Base-by-base conservation (phyloP, 1,140 invertebrate genomes). In the Oedothorax gibbosus region DNA sequence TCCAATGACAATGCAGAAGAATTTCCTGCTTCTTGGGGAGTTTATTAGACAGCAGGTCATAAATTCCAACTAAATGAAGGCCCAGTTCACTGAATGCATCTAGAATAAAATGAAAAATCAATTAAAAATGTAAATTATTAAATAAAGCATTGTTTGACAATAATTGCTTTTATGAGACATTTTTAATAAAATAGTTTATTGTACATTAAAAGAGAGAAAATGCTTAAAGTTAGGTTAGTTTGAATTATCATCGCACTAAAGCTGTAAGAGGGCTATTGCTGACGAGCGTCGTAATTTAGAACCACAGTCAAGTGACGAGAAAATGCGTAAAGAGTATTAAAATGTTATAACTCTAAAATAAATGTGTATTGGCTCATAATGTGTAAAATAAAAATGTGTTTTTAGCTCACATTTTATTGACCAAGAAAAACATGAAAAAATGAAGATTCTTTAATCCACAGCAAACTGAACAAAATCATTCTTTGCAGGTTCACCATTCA, bases 41-140 rank as follows among this genome's bases (percentile, higher is more conserved):
- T 88, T 93, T 93, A 10, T 93, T 93, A 71, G 92, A 91, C 35
- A 98, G 89, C 51, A 97, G 92, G 91, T 98, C 96, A 91, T 93
- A 98, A 8, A 96, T 95, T 1, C 96, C 97, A 81, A 97, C 95
- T 60, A 98, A 89, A 86, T 92, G 89, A 62, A 97, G 91, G 78
- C 94, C 93, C 72, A 94, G 78, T 21, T 75, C 91, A 87, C 91
- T 89, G 4, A 96, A 92, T 18, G 94, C 92, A 88, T 92, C 93
- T 89, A 91, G 88, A 88, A 91, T 82, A 79, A 64, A 73, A 66
- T 14, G 57, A 60, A 60, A 60, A 60, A 60, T 60, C 12, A 60
- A 60, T 60, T 60, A 60, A 14, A 60, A 60, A 14, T 60, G n/a
- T 60, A 14, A n/a, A 60, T 14, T 60, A 14, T 60, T 14, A 60